Conservation (phyloP, 2,888 invertebrate species). For the Metopia argyrocephala region DNA sequence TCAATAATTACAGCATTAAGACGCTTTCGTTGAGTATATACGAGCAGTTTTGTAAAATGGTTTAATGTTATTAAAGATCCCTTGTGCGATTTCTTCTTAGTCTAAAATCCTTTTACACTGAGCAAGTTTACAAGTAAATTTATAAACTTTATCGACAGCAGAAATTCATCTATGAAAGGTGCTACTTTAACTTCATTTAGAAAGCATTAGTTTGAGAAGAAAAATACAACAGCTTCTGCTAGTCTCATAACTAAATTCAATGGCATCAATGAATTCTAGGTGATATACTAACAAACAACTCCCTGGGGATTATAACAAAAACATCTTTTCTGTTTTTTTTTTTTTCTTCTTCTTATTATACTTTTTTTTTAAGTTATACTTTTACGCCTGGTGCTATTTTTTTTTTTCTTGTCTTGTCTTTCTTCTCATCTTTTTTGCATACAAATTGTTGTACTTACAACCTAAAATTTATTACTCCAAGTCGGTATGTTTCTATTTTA, state of each 20-base stretch:
- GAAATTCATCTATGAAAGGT: constrained; percentile 36
- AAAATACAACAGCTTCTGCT: constrained; percentile 63
- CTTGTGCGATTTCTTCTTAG: too few relatives aligned
- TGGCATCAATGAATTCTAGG: background rate
- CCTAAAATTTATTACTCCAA: constrained; percentile 73
- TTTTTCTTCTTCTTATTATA: background rate
- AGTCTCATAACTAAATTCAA: constrained; percentile 35
- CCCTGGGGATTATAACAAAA: constrained; percentile 69
- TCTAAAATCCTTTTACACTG: background rate
- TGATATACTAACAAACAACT: constrained; percentile 65
- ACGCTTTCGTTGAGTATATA: too few relatives aligned
- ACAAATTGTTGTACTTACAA: constrained; percentile 78
- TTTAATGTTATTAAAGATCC: too few relatives aligned
- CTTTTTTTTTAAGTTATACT: background rate
- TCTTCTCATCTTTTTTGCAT: constrained; percentile 65
- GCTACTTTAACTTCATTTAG: constrained; percentile 66
- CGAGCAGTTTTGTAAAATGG: too few relatives aligned
- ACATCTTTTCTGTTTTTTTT: constrained; percentile 6
- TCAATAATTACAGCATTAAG: too few relatives aligned
- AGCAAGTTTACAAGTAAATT: background rate
- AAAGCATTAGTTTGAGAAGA: constrained; percentile 23
- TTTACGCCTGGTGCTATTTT: constrained; percentile 48
- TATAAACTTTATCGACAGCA: background rate
- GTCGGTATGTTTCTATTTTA: constrained; percentile 63
- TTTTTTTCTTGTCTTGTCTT: constrained; percentile 19